Conservation (phyloP, 1,140 invertebrate species). For the Cephus cinctus region DNA sequence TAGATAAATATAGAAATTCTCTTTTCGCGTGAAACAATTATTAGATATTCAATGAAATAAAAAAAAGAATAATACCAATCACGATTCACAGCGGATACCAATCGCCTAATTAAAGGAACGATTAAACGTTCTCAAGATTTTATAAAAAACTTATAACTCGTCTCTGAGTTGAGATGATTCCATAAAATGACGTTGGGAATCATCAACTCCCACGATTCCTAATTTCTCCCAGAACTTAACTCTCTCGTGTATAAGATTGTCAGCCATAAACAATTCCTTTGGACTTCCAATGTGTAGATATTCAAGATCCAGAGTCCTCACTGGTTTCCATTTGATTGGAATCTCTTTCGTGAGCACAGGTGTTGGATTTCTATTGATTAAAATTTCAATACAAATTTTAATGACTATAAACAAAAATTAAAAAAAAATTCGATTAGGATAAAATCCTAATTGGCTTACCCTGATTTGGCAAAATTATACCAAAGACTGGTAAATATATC, state of each 20-base stretch:
- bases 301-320: constrained; percentile 46
- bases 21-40: no score
- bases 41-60: no score
- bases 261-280: constrained; percentile 40
- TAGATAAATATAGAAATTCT: no score
- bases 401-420: not conserved
- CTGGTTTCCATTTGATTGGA: constrained; percentile 54
- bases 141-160: constrained; percentile 34
- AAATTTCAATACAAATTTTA: constrained; percentile 9
- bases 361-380: constrained; percentile 53
- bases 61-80: no score
- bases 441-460: constrained; percentile 52
- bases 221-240: constrained; percentile 55
- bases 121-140: no score
- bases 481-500: constrained; percentile 64
- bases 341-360: constrained; percentile 39
- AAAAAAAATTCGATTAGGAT: constrained; percentile 4
- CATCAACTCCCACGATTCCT: no score
- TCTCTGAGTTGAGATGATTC: constrained; percentile 19
- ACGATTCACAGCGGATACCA: no score
- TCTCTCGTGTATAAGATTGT: constrained; percentile 44
- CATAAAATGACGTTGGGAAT: no score
- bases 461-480: constrained; percentile 69
- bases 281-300: constrained; percentile 50
- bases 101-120: no score